Percentiles rank a stretch among this genome's conserved stretches.
phyloP scores from a whole-genome alignment of 2,797 vertebrate genomes.

The Falco columbarius region DNA sequence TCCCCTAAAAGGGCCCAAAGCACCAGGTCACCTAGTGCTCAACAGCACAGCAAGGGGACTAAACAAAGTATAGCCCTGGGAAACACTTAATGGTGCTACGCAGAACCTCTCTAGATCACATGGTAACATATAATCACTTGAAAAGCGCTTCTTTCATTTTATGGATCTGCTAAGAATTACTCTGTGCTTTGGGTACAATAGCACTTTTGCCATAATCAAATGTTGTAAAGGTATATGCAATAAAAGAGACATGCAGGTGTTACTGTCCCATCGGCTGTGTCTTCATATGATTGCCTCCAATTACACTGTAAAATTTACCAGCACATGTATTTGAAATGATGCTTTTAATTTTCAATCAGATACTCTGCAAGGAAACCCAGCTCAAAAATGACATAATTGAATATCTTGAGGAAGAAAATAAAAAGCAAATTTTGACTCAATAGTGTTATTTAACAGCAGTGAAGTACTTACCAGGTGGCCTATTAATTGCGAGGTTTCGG shows the following conservation, averaged over 20 bases:
- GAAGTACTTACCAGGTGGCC: constrained; percentile 88
- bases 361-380: neutral
- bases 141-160: neutral
- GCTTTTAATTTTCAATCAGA: constrained; percentile 18
- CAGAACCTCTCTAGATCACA: neutral
- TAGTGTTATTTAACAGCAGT: neutral
- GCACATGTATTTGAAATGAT: neutral
- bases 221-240: neutral
- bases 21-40: neutral
- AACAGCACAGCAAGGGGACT: neutral
- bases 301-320: neutral
- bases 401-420: neutral
- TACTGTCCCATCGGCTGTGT: neutral
- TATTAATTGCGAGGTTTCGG: constrained; percentile 92
- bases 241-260: neutral
- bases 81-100: neutral
- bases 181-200: neutral
- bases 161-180: neutral
- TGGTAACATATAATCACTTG: neutral
- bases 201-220: neutral
- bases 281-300: neutral
- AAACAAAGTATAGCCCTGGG: neutral
- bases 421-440: constrained; percentile 5
- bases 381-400: neutral
- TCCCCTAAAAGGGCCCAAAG: neutral